Percentiles rank a stretch among this genome's conserved stretches.
These are phyloP conservation scores for Chlorops oryzae DNA, from an alignment of 1,140 invertebrate species.

Conservation along the genomic window DNA sequence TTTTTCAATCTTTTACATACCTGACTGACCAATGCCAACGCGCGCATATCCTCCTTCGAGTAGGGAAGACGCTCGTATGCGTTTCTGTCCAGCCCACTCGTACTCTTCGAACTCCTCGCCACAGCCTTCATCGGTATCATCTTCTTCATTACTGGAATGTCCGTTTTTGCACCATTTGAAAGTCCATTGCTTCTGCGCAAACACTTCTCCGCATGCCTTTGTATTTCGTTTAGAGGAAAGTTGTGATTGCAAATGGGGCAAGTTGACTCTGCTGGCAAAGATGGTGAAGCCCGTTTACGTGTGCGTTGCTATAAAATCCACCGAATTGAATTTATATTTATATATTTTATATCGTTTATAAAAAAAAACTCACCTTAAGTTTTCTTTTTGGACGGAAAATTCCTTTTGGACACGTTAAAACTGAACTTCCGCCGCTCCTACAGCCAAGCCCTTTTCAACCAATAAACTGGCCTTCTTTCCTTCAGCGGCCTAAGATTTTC, in stretches of 20 bases:
- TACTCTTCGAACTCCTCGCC: constrained; percentile 74
- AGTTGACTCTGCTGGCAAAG: constrained; percentile 12
- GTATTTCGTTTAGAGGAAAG: constrained; percentile 61
- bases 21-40: constrained; percentile 52
- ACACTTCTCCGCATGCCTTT: constrained; percentile 71
- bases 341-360: too few species aligned
- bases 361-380: too few species aligned
- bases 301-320: constrained; percentile 26
- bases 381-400: too few species aligned
- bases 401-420: too few species aligned
- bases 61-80: constrained; percentile 63
- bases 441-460: too few species aligned
- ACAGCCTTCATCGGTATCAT: constrained; percentile 57
- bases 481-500: too few species aligned
- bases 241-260: constrained; percentile 74
- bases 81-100: constrained; percentile 73
- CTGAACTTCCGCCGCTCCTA: too few species aligned
- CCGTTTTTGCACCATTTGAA: constrained; percentile 13
- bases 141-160: constrained; percentile 18
- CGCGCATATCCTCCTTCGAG: constrained; percentile 64
- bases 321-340: too few species aligned
- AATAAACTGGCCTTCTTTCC: too few species aligned
- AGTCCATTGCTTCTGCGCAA: constrained; percentile 48
- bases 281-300: constrained; percentile 28
- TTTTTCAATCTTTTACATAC: too few species aligned